Conservation (phyloP, 2,113 vertebrate genomes). For the Hypocryptadius cinnamomeus region DNA sequence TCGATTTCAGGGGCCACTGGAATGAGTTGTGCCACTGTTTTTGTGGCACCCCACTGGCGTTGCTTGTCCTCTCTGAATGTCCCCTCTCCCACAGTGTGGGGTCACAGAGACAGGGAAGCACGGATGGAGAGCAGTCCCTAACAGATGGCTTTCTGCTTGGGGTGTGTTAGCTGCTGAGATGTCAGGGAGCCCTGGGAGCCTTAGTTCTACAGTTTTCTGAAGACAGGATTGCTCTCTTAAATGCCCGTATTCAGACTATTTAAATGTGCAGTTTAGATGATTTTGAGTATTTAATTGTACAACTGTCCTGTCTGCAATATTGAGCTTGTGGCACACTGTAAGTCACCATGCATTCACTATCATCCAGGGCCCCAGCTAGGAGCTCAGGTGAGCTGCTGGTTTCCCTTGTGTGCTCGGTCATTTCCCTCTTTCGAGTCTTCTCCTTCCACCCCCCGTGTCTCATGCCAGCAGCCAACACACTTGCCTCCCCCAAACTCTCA, state of each 20-base stretch:
- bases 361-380: not conserved
- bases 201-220: not conserved
- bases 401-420: not conserved
- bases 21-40: not conserved
- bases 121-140: not conserved
- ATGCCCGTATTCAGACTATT: not conserved
- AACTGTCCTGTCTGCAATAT: not conserved
- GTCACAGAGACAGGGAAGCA: not conserved
- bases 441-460: not conserved
- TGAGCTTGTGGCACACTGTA: not conserved
- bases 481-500: not conserved
- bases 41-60: accelerated
- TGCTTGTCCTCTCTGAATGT: not conserved
- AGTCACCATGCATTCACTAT: not conserved
- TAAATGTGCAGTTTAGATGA: not conserved
- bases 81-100: not conserved
- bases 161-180: not conserved
- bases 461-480: not conserved
- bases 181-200: not conserved
- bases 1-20: not conserved
- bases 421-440: not conserved
- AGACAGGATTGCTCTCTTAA: not conserved
- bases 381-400: not conserved
- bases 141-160: not conserved
- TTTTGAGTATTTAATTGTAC: not conserved